Base-by-base conservation (phyloP, 2,888 invertebrate species). In the Brachycybe producta region DNA sequence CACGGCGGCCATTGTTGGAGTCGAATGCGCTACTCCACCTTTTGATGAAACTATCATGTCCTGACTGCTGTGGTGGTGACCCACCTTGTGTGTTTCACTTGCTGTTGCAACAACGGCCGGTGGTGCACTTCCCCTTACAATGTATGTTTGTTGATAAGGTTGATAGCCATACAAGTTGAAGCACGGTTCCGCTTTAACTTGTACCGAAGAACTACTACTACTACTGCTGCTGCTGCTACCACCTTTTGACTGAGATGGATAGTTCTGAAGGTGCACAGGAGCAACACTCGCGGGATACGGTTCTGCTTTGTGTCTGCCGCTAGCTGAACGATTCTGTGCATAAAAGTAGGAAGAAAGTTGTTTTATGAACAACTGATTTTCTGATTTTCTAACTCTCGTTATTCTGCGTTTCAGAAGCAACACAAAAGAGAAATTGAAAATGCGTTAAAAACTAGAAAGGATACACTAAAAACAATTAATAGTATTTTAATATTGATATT, bases 101-200 rank as follows among this genome's bases (percentile, higher is more conserved):
- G 38, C 13, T 28, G 27, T 43, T 27, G 52, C 24, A n/a, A 21
- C 27, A 15, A 26, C 35, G 3, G 23, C 5, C 3, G 47, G 46
- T n/a, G 15, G 15, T 11, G 36, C 32, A 2, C 47, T 23, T 2
- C 27, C 47, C 19, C 61, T 61, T 17, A 65, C 60, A 17, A 67
- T 65, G 42, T 62, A 66, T 13, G 63, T 60, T 52, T 63, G 64
- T 39, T 64, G 64, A 52, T 61, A 63, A 34, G 66, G 64, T 54
- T 65, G 65, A 55, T 67, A 67, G 17, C 67, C 68, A 57, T 67
- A 67, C 23, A 68, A 58, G 57, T 61, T 67, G 54, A 65, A 67
- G 53, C 60, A 62, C 13, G 26, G 32, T 15, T 40, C 40, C n/a
- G 15, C 21, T 13, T 30, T 30, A 13, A n/a, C 28, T n/a, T n/a